Evolutionary conservation across 1,140 invertebrate species (phyloP).

Genomic region (Phymorhynchus buccinoides): DNA sequence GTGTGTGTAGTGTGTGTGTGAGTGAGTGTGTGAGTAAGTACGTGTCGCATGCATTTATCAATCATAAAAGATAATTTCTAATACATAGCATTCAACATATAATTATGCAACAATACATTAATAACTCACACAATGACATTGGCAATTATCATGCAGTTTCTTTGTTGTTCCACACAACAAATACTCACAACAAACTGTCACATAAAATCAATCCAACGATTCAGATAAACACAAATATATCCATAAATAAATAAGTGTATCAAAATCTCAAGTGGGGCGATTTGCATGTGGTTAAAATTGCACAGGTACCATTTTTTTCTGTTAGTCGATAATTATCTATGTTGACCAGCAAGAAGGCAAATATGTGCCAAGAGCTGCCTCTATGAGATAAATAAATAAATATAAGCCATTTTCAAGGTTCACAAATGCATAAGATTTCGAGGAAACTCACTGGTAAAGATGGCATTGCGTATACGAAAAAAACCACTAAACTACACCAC

Average conservation of each 20-base stretch:
- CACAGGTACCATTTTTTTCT: not conserved
- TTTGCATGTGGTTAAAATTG: not conserved
- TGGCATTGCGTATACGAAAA: not conserved
- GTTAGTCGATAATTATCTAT: not conserved
- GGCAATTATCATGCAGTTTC: not conserved
- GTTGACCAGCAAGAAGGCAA: not conserved
- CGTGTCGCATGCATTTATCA: too few relatives aligned
- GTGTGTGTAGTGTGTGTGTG: not conserved
- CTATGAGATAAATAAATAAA: not conserved
- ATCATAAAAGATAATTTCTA: too few relatives aligned
- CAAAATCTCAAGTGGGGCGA: not conserved
- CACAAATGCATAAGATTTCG: not conserved
- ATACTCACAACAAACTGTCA: not conserved
- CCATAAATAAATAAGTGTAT: not conserved
- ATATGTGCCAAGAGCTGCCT: not conserved
- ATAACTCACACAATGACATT: too few relatives aligned
- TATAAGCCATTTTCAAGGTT: constrained; percentile 3
- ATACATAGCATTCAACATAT: too few relatives aligned
- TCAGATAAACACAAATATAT: not conserved
- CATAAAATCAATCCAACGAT: not conserved
- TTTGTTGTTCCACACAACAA: not conserved
- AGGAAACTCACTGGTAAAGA: constrained; percentile 7
- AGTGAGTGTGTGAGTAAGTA: not conserved
- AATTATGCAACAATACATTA: too few relatives aligned
- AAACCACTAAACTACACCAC: not conserved